These are phyloP conservation scores for Smutsia temminckii DNA, from an alignment of 2,797 vertebrate species.

Conservation along the genomic window DNA sequence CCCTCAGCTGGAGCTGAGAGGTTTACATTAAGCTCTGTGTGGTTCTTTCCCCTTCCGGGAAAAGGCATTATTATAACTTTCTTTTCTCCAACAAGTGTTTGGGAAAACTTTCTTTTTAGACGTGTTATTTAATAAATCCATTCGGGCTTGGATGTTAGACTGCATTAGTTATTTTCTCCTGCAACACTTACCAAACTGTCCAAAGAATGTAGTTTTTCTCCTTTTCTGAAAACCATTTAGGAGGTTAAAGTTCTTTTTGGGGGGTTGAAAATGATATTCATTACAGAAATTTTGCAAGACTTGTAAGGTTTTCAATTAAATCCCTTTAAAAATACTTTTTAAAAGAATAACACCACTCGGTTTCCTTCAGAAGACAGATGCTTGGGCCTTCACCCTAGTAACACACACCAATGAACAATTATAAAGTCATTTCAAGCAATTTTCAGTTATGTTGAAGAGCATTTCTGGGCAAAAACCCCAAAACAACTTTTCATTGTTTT, in stretches of 20 bases:
- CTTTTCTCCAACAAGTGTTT: conserved; percentile 29
- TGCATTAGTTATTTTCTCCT: neutral
- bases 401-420: neutral
- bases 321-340: neutral
- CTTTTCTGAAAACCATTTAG: neutral
- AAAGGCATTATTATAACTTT: neutral
- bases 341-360: neutral
- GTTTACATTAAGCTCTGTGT: neutral
- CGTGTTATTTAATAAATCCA: neutral
- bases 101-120: neutral
- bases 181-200: neutral
- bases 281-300: neutral
- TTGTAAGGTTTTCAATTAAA: neutral
- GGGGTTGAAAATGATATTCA: neutral
- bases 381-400: neutral
- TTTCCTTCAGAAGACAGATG: conserved; percentile 46
- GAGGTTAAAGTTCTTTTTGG: neutral
- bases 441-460: neutral
- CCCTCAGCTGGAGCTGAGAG: conserved; percentile 29
- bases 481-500: neutral
- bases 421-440: conserved; percentile 32
- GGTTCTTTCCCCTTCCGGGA: neutral
- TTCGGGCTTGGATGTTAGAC: neutral
- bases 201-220: neutral
- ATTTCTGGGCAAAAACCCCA: neutral